Evolutionary conservation across 53 echinoderm and acorn worm genomes (phyloP).

Genomic region (Antedon mediterranea): DNA sequence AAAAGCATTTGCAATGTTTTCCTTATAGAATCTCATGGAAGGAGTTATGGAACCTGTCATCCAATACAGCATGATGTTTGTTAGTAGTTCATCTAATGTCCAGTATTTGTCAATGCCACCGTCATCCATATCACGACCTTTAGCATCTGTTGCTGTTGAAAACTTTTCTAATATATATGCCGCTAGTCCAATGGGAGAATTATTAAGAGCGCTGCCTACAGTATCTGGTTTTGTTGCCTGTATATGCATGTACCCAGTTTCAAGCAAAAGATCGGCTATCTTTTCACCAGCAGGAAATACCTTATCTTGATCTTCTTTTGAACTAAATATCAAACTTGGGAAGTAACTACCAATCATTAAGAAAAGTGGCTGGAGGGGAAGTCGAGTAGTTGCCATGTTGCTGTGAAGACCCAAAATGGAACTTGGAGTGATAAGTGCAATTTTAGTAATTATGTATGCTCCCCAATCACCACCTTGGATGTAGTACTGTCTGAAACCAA

Average conservation of each 20-base stretch:
- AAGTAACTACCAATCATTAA: conserved; percentile 35
- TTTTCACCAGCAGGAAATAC: conserved; percentile 23
- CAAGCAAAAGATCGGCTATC: conserved; percentile 9
- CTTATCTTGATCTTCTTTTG: conserved; percentile 18
- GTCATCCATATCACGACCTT: conserved; percentile 30
- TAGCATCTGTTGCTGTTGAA: conserved; percentile 41
- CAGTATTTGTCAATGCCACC: conserved; percentile 27
- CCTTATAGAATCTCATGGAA: conserved; percentile 81
- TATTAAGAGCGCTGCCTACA: conserved; percentile 52
- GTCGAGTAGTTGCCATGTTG: conserved; percentile 8
- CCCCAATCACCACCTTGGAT: conserved; percentile 86
- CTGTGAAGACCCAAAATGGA: conserved; percentile 35
- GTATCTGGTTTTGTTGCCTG: conserved; percentile 95
- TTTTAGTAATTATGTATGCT: conserved; percentile 25
- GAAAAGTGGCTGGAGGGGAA: conserved; percentile 4
- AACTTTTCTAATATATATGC: conserved; percentile 91
- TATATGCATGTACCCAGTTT: conserved; percentile 59
- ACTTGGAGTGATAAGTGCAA: conserved; percentile 66
- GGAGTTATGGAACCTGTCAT: conserved; percentile 62
- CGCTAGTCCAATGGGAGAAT: conserved; percentile 69
- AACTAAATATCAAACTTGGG: conserved; percentile 31
- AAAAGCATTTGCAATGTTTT: conserved; percentile 17
- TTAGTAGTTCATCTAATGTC: conserved; percentile 60
- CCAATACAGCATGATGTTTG: conserved; percentile 95
- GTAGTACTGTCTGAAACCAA: conserved; percentile 64